Evolutionary conservation across 2,113 vertebrate genomes (phyloP).

Genomic region (Panthera tigris): DNA sequence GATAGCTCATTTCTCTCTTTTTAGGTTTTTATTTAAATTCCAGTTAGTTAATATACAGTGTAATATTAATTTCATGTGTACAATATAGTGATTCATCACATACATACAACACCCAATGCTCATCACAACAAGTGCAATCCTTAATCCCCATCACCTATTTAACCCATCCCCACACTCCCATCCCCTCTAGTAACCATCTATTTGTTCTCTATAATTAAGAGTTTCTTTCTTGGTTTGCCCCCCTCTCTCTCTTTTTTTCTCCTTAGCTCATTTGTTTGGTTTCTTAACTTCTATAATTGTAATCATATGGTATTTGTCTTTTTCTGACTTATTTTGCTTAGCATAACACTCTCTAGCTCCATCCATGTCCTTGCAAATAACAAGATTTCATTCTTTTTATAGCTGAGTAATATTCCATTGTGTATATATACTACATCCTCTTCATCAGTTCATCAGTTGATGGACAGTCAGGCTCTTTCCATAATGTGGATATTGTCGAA

Average conservation of each 20-base stretch:
- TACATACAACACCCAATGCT: not conserved
- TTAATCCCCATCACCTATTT: not conserved
- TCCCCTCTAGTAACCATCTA: not conserved
- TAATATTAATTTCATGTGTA: not conserved
- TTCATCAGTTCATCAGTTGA: too few species aligned
- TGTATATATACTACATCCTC: too few species aligned
- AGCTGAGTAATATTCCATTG: too few species aligned
- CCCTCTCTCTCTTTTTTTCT: not conserved
- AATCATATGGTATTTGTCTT: not conserved
- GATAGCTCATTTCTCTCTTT: not conserved
- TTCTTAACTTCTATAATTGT: not conserved
- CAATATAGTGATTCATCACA: not conserved
- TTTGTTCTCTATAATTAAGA: not conserved
- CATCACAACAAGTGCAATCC: not conserved
- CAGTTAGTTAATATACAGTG: not conserved
- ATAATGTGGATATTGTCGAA: too few species aligned
- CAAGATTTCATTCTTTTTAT: not conserved
- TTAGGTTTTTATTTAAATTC: not conserved
- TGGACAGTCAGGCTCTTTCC: too few species aligned
- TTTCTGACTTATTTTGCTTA: not conserved
- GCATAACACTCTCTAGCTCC: not conserved
- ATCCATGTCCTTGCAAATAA: not conserved
- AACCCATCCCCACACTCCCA: not conserved
- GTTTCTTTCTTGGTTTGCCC: not conserved
- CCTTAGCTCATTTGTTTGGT: not conserved